Conservation (phyloP, 37 sponge, comb jelly and placozoan species). For the Beroe forskalii region DNA sequence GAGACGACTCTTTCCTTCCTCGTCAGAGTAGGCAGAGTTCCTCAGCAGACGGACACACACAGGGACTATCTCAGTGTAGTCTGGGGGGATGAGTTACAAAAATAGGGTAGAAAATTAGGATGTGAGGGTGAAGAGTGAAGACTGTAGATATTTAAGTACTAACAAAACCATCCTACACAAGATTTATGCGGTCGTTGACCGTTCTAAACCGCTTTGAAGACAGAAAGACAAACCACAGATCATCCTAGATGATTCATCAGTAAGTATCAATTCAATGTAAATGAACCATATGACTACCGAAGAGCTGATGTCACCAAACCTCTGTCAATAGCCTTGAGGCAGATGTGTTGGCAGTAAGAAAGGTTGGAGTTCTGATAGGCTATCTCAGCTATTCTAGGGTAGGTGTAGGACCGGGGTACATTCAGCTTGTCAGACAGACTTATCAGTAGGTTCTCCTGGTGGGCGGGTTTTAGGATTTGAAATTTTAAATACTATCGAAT, state of each 20-base stretch:
- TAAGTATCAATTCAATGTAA: too few species aligned
- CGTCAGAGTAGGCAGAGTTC: background rate
- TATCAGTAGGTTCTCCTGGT: constrained; percentile 5
- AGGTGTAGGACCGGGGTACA: background rate
- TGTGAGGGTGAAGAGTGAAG: too few species aligned
- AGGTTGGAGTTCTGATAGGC: constrained; percentile 10
- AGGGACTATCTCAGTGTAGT: background rate
- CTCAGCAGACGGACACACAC: background rate
- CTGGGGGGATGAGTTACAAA: background rate
- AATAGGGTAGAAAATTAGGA: background rate
- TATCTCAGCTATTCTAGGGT: background rate
- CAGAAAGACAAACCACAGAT: too few species aligned
- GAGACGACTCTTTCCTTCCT: background rate
- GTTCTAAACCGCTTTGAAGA: too few species aligned
- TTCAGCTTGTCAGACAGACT: background rate
- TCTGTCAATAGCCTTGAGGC: background rate
- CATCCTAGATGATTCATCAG: too few species aligned
- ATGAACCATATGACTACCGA: too few species aligned
- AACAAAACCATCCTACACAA: too few species aligned
- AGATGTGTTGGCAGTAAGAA: background rate
- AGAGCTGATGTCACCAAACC: too few species aligned
- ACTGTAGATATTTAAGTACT: too few species aligned
- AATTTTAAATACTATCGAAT: background rate
- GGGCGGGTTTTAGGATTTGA: background rate
- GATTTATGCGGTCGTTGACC: too few species aligned